A percentile compares a stretch with the other conserved stretches of the same genome.
These are phyloP conservation scores for Melikaiella ostensackeni DNA, from an alignment of 2,888 invertebrate species.

Conservation along the genomic window DNA sequence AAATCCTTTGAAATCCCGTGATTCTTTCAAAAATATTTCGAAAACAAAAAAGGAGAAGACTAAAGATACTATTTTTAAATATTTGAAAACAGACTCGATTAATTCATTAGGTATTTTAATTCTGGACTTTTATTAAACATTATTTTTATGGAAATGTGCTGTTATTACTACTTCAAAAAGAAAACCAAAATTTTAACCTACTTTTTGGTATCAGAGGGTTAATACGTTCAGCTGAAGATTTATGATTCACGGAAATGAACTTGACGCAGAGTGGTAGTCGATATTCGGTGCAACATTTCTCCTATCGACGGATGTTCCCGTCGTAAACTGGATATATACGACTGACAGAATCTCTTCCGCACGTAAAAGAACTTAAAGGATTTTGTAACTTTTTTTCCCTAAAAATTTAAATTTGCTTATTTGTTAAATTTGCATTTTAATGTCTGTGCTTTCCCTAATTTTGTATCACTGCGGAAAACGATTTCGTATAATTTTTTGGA, in stretches of 20 bases:
- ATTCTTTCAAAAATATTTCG: too few species aligned
- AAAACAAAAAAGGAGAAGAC: too few species aligned
- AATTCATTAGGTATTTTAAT: too few species aligned
- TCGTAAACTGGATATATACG: conserved; percentile 65
- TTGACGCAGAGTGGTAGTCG: conserved; percentile 52
- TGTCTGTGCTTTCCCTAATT: too few species aligned
- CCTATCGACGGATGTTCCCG: conserved; percentile 58
- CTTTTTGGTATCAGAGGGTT: not conserved
- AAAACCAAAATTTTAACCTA: not conserved
- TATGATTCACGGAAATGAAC: conserved; percentile 53
- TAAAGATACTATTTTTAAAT: too few species aligned
- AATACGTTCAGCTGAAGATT: conserved; percentile 46
- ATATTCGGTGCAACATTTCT: conserved; percentile 61
- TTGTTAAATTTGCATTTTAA: too few species aligned
- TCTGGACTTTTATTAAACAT: too few species aligned
- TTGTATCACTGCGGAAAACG: too few species aligned
- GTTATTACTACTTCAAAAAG: too few species aligned
- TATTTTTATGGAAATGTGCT: conserved; percentile 11
- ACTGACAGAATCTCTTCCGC: conserved; percentile 53
- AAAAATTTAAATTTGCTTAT: not conserved
- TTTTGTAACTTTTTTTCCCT: not conserved
- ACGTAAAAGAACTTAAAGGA: conserved; percentile 37
- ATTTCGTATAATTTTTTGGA: too few species aligned
- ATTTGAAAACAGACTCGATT: too few species aligned
- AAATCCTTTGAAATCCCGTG: too few species aligned